Percentiles rank a stretch among this genome's conserved stretches.
phyloP scores from a whole-genome alignment of 2,113 vertebrate genomes.

The Stegostoma tigrinum region DNA sequence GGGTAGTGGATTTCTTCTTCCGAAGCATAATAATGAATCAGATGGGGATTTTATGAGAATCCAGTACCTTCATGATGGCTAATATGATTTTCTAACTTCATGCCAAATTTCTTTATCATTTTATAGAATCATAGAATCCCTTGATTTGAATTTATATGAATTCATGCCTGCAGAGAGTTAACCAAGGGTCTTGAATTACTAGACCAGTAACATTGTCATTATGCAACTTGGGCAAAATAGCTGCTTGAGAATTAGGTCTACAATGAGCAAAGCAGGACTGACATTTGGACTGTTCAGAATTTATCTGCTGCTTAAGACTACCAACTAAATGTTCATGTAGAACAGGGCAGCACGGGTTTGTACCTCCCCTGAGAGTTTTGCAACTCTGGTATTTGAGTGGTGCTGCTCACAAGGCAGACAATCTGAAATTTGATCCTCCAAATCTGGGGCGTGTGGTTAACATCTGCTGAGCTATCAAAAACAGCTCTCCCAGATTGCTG shows the following conservation, averaged over 20 bases:
- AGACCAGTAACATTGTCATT: neutral
- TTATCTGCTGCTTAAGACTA: neutral
- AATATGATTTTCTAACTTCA: no score
- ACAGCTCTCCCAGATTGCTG: neutral
- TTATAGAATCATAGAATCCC: no score
- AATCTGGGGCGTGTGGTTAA: neutral
- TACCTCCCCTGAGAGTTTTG: neutral
- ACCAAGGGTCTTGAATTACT: neutral
- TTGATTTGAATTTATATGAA: neutral
- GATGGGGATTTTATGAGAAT: no score
- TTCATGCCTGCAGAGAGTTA: neutral
- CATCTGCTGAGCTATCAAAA: neutral
- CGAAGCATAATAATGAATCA: no score
- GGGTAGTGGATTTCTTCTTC: no score
- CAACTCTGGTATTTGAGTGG: neutral
- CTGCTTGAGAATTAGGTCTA: neutral
- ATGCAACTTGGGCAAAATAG: neutral
- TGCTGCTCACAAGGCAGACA: neutral
- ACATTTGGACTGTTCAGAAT: neutral
- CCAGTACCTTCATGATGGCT: no score
- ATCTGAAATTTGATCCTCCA: neutral
- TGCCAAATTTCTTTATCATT: neutral
- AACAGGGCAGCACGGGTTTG: no score
- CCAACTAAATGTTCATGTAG: neutral
- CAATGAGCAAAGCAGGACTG: neutral